A percentile compares a stretch with the other conserved stretches of the same genome.
Evolutionary conservation across 1,140 invertebrate genomes (phyloP).

Genomic region (Drosophila ogumai): DNA sequence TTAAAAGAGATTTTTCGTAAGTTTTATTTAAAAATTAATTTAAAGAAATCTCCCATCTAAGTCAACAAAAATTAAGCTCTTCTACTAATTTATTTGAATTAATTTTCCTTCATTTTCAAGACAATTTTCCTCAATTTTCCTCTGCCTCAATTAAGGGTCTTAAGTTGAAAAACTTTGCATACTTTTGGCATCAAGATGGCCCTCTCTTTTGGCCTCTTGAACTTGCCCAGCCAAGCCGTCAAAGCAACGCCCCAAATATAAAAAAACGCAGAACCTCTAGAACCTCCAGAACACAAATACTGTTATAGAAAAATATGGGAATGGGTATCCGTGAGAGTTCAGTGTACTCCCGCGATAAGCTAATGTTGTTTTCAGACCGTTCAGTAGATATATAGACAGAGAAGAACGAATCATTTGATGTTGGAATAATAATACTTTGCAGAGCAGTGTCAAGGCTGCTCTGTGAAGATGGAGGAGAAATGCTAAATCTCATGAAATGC

Average conservation of each 20-base stretch:
- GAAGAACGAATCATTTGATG: conserved; percentile 49
- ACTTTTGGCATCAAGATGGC: conserved; percentile 54
- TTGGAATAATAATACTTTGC: not conserved
- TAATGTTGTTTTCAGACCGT: conserved; percentile 56
- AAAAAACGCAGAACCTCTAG: conserved; percentile 12
- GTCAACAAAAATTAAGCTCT: not conserved
- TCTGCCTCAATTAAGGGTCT: conserved; percentile 4
- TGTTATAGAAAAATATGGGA: conserved; percentile 1
- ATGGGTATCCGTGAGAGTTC: conserved; percentile 51
- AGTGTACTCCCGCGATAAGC: conserved; percentile 75
- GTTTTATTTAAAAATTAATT: not conserved
- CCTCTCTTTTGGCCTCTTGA: conserved; percentile 33
- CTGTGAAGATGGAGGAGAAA: conserved; percentile 4
- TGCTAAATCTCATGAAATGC: conserved; percentile 30
- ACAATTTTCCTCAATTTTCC: not conserved
- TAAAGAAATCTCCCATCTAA: no score
- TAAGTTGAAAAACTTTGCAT: conserved; percentile 46
- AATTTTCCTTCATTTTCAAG: not conserved
- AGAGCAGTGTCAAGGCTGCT: conserved; percentile 48
- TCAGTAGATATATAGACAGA: conserved; percentile 39
- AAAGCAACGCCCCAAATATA: conserved; percentile 69
- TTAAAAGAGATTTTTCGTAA: not conserved
- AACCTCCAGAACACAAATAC: conserved; percentile 5
- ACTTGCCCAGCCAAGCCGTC: conserved; percentile 32
- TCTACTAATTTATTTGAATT: no score